A percentile compares a stretch with the other conserved stretches of the same genome.
Evolutionary conservation across 2,797 vertebrate species (phyloP).

Genomic region (Lepilemur ruficaudatus): DNA sequence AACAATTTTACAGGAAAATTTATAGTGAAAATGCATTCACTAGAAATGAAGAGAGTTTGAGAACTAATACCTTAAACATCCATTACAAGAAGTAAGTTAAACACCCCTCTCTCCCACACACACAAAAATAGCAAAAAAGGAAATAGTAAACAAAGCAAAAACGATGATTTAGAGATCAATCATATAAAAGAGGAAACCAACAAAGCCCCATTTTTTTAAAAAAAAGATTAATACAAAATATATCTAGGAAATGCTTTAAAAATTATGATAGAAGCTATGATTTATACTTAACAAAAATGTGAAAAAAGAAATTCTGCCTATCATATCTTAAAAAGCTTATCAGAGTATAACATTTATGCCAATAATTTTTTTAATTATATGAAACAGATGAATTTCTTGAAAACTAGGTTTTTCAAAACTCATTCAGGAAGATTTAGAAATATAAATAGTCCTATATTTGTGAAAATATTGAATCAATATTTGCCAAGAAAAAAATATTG

Average conservation of each 20-base stretch:
- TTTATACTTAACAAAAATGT: not conserved
- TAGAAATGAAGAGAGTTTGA: not conserved
- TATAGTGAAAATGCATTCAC: not conserved
- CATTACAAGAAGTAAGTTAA: not conserved
- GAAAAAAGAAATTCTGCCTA: not conserved
- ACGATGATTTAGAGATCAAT: not conserved
- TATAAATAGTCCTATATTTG: not conserved
- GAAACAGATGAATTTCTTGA: not conserved
- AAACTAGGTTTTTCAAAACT: not conserved
- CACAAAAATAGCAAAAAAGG: not conserved
- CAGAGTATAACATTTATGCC: not conserved
- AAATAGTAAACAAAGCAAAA: not conserved
- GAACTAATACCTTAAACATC: not conserved
- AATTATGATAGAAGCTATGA: not conserved
- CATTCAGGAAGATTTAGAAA: not conserved
- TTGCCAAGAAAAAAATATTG: not conserved
- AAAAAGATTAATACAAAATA: not conserved
- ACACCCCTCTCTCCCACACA: not conserved
- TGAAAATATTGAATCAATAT: not conserved
- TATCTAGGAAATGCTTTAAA: not conserved
- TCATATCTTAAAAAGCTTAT: not conserved
- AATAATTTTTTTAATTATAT: not conserved
- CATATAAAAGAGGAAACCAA: not conserved
- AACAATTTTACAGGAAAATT: not conserved
- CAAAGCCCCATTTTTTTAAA: not conserved